Conservation (phyloP, 1,140 invertebrate genomes). For the Pseudomyrmex dendroicus region DNA sequence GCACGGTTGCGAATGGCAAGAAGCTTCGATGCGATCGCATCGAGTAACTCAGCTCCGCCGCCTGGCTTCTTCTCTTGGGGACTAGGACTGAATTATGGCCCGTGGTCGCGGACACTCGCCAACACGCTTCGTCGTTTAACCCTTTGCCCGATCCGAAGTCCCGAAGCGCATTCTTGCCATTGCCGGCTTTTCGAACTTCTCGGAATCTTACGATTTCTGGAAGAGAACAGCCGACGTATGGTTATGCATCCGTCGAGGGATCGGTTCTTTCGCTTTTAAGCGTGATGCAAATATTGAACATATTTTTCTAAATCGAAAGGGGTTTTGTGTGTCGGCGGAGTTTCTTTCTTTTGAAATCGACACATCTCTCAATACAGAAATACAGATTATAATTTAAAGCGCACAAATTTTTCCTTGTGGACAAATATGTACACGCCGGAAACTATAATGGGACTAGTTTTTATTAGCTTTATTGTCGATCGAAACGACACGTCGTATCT, state of each 20-base stretch:
- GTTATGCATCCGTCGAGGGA: slow-evolving; percentile 38
- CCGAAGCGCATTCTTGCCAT: slow-evolving; percentile 78
- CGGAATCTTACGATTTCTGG: slow-evolving; percentile 69
- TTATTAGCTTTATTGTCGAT: slow-evolving; percentile 54
- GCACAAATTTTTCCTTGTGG: neutral
- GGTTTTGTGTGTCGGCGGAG: neutral
- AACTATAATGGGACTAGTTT: slow-evolving; percentile 12
- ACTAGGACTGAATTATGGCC: slow-evolving; percentile 81
- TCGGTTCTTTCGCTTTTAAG: slow-evolving; percentile 28
- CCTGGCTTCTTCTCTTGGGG: slow-evolving; percentile 70
- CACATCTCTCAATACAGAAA: neutral
- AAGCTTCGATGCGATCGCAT: slow-evolving; percentile 78
- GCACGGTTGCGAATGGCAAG: slow-evolving; percentile 61
- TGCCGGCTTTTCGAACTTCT: slow-evolving; percentile 59
- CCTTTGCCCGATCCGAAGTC: slow-evolving; percentile 78
- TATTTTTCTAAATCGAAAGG: slow-evolving; percentile 21
- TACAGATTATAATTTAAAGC: neutral
- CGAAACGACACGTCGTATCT: neutral
- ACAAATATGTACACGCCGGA: neutral
- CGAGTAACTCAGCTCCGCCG: slow-evolving; percentile 74
- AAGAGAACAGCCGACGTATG: slow-evolving; percentile 58
- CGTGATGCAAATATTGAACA: slow-evolving; percentile 19
- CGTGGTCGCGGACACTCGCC: slow-evolving; percentile 79
- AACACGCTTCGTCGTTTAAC: slow-evolving; percentile 85
- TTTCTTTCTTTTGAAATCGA: slow-evolving; percentile 19